phyloP scores from a whole-genome alignment of 2,113 vertebrate genomes.

The Tonatia bakeri region DNA sequence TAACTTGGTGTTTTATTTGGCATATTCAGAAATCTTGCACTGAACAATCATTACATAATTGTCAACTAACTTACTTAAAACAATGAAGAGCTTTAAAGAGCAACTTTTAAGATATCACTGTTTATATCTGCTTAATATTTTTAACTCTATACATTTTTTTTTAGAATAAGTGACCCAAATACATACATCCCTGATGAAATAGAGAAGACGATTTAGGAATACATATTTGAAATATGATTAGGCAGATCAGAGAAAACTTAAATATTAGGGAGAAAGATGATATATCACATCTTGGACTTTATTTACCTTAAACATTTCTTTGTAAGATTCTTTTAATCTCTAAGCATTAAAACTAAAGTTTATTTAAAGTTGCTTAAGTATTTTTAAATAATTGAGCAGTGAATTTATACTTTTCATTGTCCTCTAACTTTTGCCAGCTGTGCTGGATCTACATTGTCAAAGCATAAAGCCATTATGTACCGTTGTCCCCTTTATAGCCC shows the following conservation, averaged over 20 bases:
- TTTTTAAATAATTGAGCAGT: neutral
- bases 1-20: slow-evolving; percentile 4
- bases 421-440: neutral
- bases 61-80: neutral
- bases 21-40: slow-evolving; percentile 8
- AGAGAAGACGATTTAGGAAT: neutral
- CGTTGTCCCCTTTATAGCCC: neutral
- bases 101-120: neutral
- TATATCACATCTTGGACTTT: neutral
- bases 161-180: neutral
- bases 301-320: neutral
- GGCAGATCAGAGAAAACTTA: neutral
- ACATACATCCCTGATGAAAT: neutral
- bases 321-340: neutral
- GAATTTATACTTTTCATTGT: neutral
- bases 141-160: neutral
- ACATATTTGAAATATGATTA: neutral
- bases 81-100: slow-evolving; percentile 11
- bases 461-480: neutral
- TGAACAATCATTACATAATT: slow-evolving; percentile 1
- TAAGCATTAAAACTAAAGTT: neutral
- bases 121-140: slow-evolving; percentile 1
- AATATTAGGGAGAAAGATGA: neutral
- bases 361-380: slow-evolving; percentile 16
- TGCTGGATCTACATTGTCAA: neutral